phyloP scores from a whole-genome alignment of 92 coral and sea anemone species.

The Pocillopora meandrina region DNA sequence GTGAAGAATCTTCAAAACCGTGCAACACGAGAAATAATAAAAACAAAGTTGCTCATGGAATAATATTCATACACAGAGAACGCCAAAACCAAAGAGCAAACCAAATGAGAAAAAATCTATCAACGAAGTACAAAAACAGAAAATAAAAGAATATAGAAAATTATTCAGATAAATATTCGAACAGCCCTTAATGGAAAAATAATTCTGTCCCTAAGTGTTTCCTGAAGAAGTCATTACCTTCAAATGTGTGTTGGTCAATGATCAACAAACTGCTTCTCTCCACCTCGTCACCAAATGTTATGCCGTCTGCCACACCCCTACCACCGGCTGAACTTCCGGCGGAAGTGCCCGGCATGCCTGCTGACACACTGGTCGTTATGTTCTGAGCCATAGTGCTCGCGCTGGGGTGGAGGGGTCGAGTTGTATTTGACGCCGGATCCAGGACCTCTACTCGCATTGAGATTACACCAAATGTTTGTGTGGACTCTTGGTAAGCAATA shows the following conservation, averaged over 20 bases:
- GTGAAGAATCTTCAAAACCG: too few relatives aligned
- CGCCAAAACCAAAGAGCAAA: too few relatives aligned
- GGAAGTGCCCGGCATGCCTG: slow-evolving; percentile 59
- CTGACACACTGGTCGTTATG: slow-evolving; percentile 66
- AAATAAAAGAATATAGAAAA: too few relatives aligned
- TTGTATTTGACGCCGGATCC: slow-evolving; percentile 69
- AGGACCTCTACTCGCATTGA: slow-evolving; percentile 83
- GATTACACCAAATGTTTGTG: slow-evolving; percentile 93
- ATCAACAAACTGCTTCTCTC: slow-evolving; percentile 88
- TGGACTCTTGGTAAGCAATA: slow-evolving; percentile 91
- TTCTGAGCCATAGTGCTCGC: slow-evolving; percentile 94
- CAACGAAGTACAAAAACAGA: too few relatives aligned
- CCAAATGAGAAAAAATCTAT: too few relatives aligned
- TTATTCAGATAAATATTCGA: too few relatives aligned
- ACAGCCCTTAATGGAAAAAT: too few relatives aligned
- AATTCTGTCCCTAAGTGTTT: too few relatives aligned
- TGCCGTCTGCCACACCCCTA: slow-evolving; percentile 85
- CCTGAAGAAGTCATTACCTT: slow-evolving; percentile 53
- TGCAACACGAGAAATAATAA: too few relatives aligned
- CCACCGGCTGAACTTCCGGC: slow-evolving; percentile 50
- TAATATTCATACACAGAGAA: too few relatives aligned
- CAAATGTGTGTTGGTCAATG: slow-evolving; percentile 97
- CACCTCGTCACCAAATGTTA: slow-evolving; percentile 96
- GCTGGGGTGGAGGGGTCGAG: slow-evolving; percentile 89
- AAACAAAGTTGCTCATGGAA: too few relatives aligned